Conservation (phyloP, 2,888 invertebrate species). For the Sericinus montela region DNA sequence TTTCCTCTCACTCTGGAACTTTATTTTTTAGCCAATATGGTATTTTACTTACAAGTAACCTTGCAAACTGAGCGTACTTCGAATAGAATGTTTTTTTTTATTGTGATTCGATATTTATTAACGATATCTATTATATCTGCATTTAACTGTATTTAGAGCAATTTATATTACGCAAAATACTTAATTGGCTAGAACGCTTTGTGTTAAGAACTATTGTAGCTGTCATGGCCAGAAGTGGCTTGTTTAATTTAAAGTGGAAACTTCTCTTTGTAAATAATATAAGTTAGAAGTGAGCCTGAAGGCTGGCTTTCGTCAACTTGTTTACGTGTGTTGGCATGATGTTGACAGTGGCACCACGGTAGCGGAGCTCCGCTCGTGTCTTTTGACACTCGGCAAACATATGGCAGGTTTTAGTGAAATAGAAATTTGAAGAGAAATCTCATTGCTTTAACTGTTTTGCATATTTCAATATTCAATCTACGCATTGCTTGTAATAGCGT, state of each 20-base stretch:
- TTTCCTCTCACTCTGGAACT: no score
- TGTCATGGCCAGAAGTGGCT: constrained; percentile 42
- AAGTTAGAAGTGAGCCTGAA: constrained; percentile 41
- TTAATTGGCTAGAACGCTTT: constrained; percentile 20
- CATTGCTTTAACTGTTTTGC: constrained; percentile 32
- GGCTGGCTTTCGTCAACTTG: constrained; percentile 49
- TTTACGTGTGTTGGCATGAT: constrained; percentile 46
- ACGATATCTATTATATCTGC: no score
- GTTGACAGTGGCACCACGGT: constrained; percentile 39
- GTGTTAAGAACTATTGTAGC: constrained; percentile 28
- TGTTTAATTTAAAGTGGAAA: constrained; percentile 46
- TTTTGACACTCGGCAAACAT: constrained; percentile 36
- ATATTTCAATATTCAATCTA: constrained; percentile 33
- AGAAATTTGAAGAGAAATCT: constrained; percentile 49
- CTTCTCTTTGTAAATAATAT: constrained; percentile 52
- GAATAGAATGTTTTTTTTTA: no score
- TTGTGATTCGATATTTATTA: no score
- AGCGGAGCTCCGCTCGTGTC: constrained; percentile 19
- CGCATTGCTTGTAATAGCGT: constrained; percentile 13
- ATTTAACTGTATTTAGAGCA: no score
- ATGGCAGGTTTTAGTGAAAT: constrained; percentile 52
- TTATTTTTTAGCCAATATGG: no score
- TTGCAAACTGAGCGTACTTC: no score
- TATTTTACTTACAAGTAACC: no score
- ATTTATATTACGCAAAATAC: constrained; percentile 13